A percentile compares a stretch with the other conserved stretches of the same genome.
Evolutionary conservation across 1,140 invertebrate genomes (phyloP).

Genomic region (Lasioglossum baleicum): DNA sequence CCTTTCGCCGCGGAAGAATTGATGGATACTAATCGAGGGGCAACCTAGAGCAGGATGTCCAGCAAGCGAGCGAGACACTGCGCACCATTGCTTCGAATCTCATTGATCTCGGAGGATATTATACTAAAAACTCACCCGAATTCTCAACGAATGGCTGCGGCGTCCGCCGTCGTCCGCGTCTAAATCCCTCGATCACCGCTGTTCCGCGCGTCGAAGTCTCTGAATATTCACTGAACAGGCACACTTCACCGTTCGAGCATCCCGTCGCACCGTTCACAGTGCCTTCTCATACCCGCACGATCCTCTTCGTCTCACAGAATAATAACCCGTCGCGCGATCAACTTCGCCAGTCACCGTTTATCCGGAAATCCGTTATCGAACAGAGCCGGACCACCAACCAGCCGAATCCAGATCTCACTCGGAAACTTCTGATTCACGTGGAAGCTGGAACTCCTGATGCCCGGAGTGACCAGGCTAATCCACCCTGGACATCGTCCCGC

Average conservation of each 20-base stretch:
- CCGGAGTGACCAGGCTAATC: neutral
- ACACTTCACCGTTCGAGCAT: constrained; percentile 59
- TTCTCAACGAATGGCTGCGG: constrained; percentile 47
- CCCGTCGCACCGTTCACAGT: constrained; percentile 55
- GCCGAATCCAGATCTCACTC: neutral
- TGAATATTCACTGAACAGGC: constrained; percentile 69
- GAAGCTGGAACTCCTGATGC: no score
- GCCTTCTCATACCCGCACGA: constrained; percentile 57
- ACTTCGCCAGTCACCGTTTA: neutral
- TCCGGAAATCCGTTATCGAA: neutral
- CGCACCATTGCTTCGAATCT: no score
- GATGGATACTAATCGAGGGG: no score
- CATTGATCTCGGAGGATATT: neutral
- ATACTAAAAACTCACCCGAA: constrained; percentile 60
- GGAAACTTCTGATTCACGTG: neutral
- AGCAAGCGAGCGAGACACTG: no score
- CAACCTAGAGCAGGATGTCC: no score
- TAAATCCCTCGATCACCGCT: constrained; percentile 60
- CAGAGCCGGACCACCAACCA: neutral
- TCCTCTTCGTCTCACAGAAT: constrained; percentile 43
- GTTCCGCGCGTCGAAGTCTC: constrained; percentile 70
- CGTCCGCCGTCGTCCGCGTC: constrained; percentile 45
- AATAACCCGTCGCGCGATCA: constrained; percentile 10
- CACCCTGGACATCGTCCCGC: neutral
- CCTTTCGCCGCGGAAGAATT: no score